phyloP scores from a whole-genome alignment of 1,140 invertebrate genomes.

The Trachymyrmex cornetzi region DNA sequence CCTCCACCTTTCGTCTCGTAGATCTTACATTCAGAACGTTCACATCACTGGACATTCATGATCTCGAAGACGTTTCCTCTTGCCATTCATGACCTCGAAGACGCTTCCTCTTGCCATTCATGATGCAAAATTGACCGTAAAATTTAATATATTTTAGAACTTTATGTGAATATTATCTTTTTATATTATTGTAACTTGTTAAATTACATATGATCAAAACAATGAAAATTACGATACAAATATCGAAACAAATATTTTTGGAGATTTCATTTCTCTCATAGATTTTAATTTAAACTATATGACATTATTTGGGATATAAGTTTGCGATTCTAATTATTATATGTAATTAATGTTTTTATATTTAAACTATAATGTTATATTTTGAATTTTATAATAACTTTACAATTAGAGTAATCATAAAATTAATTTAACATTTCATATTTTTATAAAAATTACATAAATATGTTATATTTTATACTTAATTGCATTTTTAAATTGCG shows the following conservation, averaged over 20 bases:
- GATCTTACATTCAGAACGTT: slow-evolving; percentile 58
- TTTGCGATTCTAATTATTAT: no score
- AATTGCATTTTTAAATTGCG: neutral
- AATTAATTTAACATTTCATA: neutral
- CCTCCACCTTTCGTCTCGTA: slow-evolving; percentile 63
- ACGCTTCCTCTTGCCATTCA: slow-evolving; percentile 38
- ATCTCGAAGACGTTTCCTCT: slow-evolving; percentile 52
- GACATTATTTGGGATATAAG: neutral
- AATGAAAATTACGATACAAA: neutral
- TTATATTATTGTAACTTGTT: neutral
- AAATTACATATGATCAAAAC: neutral
- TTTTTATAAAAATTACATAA: neutral
- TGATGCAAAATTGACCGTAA: slow-evolving; percentile 11
- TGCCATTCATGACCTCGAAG: neutral
- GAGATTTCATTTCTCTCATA: neutral
- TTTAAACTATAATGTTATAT: neutral
- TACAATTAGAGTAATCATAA: neutral
- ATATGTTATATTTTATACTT: neutral
- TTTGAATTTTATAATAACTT: neutral
- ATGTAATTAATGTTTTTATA: neutral
- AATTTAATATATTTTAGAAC: slow-evolving; percentile 19
- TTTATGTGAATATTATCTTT: neutral
- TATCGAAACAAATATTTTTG: neutral
- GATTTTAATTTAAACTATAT: neutral
- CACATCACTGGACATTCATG: slow-evolving; percentile 52